Base-by-base conservation (phyloP, 2,797 vertebrate species). In the Podarcis siculus region DNA sequence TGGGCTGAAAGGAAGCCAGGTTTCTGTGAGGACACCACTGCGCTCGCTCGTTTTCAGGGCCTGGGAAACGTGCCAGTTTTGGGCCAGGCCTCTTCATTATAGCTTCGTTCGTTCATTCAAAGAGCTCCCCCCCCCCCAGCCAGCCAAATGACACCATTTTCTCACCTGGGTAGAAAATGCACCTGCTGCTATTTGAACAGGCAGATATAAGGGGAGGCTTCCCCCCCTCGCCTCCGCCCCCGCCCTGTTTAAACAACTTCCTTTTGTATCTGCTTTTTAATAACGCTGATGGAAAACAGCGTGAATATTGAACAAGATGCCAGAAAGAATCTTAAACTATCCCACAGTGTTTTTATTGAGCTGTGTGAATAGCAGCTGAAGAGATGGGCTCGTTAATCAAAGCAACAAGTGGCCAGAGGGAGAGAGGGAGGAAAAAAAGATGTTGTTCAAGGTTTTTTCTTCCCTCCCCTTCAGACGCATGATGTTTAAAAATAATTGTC, bases 1-100 rank as follows among this genome's bases (percentile, higher is more conserved):
- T 90, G 92, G 92, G 89, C 94, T 95, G 95, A 95, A 96, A 96
- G 91, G 90, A 95, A 95, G 95, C 95, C 95, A 93, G 94, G 93
- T 93, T 95, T 94, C 93, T 95, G 94, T 93, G 93, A 92, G 94
- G 94, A 93, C 93, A 94, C 93, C 94, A 87, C 88, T 30, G 95
- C 39, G 89, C 91, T 90, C 89, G 90, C 49, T 90, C 85, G 42
- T 94, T 93, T 94, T 91, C 86, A 19, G 71, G 94, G 89, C 92
- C 93, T 94, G 95, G 95, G 94, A 96, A 95, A 83, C 0, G 49
- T 80, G 94, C 95, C 95, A 95, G 91, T 88, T 90, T 86, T 8
- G 82, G 85, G 91, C 86, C 66, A 72, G 86, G 86, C 93, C 92
- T 89, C 92, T 90, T 95, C 94, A 92, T 95, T 95, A 93, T 93